Evolutionary conservation across 2,888 invertebrate species (phyloP), one percentile per base, ranked within the genome.

Genomic region (Ellobium chinense): DNA sequence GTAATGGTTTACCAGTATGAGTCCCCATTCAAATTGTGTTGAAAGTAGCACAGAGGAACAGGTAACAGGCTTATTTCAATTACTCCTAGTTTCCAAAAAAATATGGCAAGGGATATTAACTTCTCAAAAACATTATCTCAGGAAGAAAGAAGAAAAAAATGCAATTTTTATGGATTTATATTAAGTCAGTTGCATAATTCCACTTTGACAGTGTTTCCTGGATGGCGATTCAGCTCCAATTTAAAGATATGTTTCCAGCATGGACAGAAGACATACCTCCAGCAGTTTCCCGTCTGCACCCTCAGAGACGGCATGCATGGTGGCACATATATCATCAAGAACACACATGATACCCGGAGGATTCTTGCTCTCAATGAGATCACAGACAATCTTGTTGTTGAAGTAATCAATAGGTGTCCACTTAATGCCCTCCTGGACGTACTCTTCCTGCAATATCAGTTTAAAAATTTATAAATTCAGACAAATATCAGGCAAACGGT

Each of bases 401-500:
- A 96, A 96, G 91, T 95, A 95, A 21, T 95, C 95, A 84, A 95
- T 95, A 29, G 95, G 94, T 7, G 94, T 95, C 95, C 95, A 95
- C 87, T 94, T 94, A 81, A 95, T 95, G 73, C 95, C 95, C 92
- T 95, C 95, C 78, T 94, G 93, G 9, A 95, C 94, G 91, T 95
- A 95, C 88, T 95, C 95, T 90, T 95, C 95, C 95, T 95, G 91
- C n/a, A 85, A 86, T 7, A 56, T 1, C n/a, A n/a, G n/a, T 72
- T 31, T 72, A 7, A 14, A 56, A 72, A 9, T 31, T 27, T 18
- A 27, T 60, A 2, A 60, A 60, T 24, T 24, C 2, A 24, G 27
- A 5, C 24, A 60, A 24, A 60, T 27, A 24, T 60, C 29, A 46
- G 7, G 7, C 46, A 46, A 7, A 12, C 18, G 46, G 18, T 46